Base-by-base conservation (phyloP, 2,113 vertebrate species). In the Climacteris rufus region DNA sequence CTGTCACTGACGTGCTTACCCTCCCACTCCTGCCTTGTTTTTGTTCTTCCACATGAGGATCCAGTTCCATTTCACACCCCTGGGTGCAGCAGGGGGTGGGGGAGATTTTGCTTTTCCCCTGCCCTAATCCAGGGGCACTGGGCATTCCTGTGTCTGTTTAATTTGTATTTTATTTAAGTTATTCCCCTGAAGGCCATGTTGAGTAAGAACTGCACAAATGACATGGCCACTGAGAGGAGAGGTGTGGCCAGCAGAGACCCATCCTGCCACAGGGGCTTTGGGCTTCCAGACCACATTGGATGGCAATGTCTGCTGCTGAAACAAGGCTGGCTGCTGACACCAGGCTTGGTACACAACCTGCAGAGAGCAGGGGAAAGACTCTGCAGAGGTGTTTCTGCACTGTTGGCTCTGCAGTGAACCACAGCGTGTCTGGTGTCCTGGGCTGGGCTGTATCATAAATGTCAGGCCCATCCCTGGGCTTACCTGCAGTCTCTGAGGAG, bases 401-500 rank as follows among this genome's bases (percentile, higher is more conserved):
- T 11, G 7, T 5, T 31, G 40, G 14, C 30, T 64, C 39, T n/a
- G 35, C n/a, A 59, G 35, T 37, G 35, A 60, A 17, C 35, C 6
- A 7, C 9, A 12, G 61, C 28, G 40, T 11, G 20, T 64, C 14
- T 64, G 40, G 40, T 64, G 20, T 31, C 63, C 40, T 16, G 28
- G 63, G 30, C 42, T 65, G 63, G 42, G 63, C 42, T 65, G 63
- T 65, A 15, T 65, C 42, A 31, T 24, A 12, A 33, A 65, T n/a
- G 12, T 45, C 17, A 45, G 63, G 39, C 61, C 39, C 17, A 20
- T 42, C 28, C 28, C 60, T 8, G 15, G 33, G 10, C 35, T 66
- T 28, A 8, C 11, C 64, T 4, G 3, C 2, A 1, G 33, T 23
- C 15, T 1, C 2, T 2, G 9, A 27, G 37, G 30, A 63, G 54